Percentiles rank a stretch among this genome's conserved stretches.
Evolutionary conservation across 2,888 invertebrate species (phyloP).

Genomic region (Balanococcus diminutus): DNA sequence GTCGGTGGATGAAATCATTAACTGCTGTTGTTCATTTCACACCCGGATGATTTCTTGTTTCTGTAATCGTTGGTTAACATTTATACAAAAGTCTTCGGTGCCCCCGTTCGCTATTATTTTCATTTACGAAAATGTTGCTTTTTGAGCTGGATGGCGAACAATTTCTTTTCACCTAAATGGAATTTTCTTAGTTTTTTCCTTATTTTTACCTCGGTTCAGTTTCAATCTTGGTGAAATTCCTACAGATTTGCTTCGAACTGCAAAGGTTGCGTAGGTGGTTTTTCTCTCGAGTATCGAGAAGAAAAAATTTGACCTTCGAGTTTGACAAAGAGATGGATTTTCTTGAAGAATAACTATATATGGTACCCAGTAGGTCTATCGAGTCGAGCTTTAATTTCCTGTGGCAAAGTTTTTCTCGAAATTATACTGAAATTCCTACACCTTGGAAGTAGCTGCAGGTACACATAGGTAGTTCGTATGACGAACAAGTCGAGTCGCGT

Average conservation of each 20-base stretch:
- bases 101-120: neutral
- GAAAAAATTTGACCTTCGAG: neutral
- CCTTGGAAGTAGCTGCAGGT: too few relatives aligned
- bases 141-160: neutral
- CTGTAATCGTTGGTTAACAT: conserved; percentile 17
- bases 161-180: neutral
- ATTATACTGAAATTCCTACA: too few relatives aligned
- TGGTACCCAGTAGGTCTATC: too few relatives aligned
- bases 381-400: too few relatives aligned
- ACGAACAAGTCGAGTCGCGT: neutral
- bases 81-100: neutral
- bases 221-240: neutral
- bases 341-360: too few relatives aligned
- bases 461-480: too few relatives aligned
- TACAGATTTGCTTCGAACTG: neutral
- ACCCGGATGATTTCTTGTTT: conserved; percentile 16
- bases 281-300: neutral
- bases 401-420: too few relatives aligned
- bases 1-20: neutral
- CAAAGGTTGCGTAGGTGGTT: neutral
- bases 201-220: neutral
- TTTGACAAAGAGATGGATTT: too few relatives aligned
- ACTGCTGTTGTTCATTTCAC: conserved; percentile 17
- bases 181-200: neutral
- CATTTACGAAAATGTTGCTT: conserved; percentile 14